A percentile compares a stretch with the other conserved stretches of the same genome.
phyloP scores from a whole-genome alignment of 2,797 vertebrate genomes.

The Enteromius thamalakanensis region DNA sequence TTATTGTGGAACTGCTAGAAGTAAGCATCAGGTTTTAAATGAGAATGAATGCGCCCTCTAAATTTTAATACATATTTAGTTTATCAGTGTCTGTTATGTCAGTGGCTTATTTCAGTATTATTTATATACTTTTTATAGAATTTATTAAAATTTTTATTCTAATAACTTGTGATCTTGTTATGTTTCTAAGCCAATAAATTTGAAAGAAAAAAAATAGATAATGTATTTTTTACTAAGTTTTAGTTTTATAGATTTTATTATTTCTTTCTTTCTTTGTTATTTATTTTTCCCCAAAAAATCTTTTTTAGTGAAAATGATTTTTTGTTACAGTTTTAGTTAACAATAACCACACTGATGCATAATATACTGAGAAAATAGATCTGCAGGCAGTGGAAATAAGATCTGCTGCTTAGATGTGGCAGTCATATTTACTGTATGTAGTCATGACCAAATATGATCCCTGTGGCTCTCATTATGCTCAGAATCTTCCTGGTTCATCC shows the following conservation, averaged over 20 bases:
- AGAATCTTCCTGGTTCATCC: constrained; percentile 15
- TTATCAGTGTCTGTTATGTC: neutral
- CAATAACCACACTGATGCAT: neutral
- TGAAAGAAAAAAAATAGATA: neutral
- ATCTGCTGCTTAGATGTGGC: constrained; percentile 6
- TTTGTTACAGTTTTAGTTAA: neutral
- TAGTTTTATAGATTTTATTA: neutral
- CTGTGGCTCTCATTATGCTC: constrained; percentile 44
- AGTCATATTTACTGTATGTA: constrained; percentile 15
- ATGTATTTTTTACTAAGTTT: neutral
- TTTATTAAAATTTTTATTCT: neutral
- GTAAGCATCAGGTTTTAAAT: neutral
- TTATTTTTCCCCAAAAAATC: neutral
- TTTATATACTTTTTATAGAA: neutral
- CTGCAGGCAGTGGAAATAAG: neutral
- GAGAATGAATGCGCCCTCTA: neutral
- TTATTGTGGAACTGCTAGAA: neutral
- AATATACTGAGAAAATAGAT: neutral
- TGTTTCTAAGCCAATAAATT: neutral
- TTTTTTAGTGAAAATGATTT: neutral
- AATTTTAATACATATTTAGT: neutral
- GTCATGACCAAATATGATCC: constrained; percentile 39
- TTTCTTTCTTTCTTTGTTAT: neutral
- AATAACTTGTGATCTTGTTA: neutral
- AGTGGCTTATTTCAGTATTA: neutral